Percentiles rank a stretch among this genome's conserved stretches.
phyloP scores from a whole-genome alignment of 2,113 vertebrate genomes.

The Coryphaenoides rupestris region DNA sequence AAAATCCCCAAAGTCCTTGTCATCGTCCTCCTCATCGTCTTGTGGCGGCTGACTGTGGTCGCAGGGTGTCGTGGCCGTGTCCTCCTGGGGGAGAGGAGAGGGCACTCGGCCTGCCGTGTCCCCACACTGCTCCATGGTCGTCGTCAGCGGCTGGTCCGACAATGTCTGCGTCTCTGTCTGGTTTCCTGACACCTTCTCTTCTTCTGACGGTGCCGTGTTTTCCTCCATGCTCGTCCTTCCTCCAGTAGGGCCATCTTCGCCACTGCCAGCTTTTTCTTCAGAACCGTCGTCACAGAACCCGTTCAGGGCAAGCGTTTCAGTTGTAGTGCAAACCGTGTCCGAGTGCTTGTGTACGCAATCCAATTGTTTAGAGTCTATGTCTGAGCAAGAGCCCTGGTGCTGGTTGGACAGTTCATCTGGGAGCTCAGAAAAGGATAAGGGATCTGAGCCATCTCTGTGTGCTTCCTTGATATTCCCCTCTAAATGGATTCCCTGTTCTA shows the following conservation, averaged over 20 bases:
- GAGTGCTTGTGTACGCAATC: slow-evolving; percentile 25
- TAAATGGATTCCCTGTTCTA: slow-evolving; percentile 40
- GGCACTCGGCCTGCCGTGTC: slow-evolving; percentile 76
- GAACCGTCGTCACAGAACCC: slow-evolving; percentile 13
- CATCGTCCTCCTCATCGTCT: slow-evolving; percentile 50
- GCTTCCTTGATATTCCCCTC: slow-evolving; percentile 53
- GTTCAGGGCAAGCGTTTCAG: slow-evolving; percentile 18
- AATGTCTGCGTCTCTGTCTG: slow-evolving; percentile 66
- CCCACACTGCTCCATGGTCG: slow-evolving; percentile 79
- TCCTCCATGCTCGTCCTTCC: slow-evolving; percentile 4
- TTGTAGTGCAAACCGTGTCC: slow-evolving; percentile 23
- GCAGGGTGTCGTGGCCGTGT: slow-evolving; percentile 48
- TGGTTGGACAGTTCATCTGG: slow-evolving; percentile 34
- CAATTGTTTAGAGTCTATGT: slow-evolving; percentile 29
- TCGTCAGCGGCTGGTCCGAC: slow-evolving; percentile 63
- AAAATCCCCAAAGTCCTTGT: slow-evolving; percentile 81
- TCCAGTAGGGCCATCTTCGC: slow-evolving; percentile 13
- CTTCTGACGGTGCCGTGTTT: slow-evolving; percentile 45
- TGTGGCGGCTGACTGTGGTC: slow-evolving; percentile 61
- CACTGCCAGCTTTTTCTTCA: slow-evolving; percentile 17
- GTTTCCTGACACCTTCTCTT: slow-evolving; percentile 49
- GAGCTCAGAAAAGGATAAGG: not conserved
- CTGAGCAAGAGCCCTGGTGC: slow-evolving; percentile 46
- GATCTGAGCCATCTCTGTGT: slow-evolving; percentile 27
- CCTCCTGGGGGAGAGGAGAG: slow-evolving; percentile 57